Base-by-base conservation (phyloP, 2,797 vertebrate species). In the Chaenodraco wilsoni region DNA sequence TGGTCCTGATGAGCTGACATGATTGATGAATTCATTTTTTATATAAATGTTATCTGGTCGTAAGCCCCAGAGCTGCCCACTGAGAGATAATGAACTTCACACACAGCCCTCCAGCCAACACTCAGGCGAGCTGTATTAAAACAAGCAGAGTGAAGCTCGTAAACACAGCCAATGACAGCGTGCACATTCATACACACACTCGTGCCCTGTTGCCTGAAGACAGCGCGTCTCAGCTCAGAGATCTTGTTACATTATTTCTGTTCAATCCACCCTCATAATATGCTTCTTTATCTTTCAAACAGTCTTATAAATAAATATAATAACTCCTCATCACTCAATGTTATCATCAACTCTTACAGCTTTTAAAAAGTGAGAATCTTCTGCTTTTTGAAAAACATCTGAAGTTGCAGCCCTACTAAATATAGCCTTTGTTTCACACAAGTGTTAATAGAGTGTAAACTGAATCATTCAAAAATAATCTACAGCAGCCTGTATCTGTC, bases 11-110 rank as follows among this genome's bases (percentile, higher is more conserved):
- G 70, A 81, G 74, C 66, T 37, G 65, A 84, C 33, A 60, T 85
- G 78, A 81, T 82, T 89, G 85, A 92, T 87, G 87, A 72, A 88
- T 83, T 84, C 11, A 65, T 79, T 84, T 78, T 74, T 59, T 7
- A 57, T 76, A 79, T 85, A 80, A 55, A 88, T 88, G 84, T 74
- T 15, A 57, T 87, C 62, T 63, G 52, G 65, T 41, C 40, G 48
- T 59, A 74, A 72, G 80, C 9, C 23, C 14, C 71, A 44, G 44
- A 84, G 72, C 74, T 57, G 69, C 83, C 56, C 66, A 51, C 74
- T 52, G 57, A 75, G 49, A 66, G 77, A 77, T 86, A 79, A 86
- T 83, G 79, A 88, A 51, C 82, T 60, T 72, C 14, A 44, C 72
- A 72, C 55, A 44, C 49, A 78, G 61, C 69, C 72, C 77, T 78